A percentile compares a stretch with the other conserved stretches of the same genome.
Conservation (phyloP, 1,140 invertebrate species). For the Leptoteleia sp. region DNA sequence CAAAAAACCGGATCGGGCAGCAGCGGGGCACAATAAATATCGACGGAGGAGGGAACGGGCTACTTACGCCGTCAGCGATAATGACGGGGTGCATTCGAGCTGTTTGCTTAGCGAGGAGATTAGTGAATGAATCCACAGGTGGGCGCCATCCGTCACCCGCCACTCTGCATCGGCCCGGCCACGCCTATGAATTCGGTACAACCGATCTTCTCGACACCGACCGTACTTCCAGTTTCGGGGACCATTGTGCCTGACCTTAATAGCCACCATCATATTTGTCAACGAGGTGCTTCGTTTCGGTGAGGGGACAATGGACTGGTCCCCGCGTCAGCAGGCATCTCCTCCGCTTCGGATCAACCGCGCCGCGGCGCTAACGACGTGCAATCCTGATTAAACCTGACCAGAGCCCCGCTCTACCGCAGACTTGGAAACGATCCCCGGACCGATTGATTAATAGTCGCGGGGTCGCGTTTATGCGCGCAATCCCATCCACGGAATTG, state of each 20-base stretch:
- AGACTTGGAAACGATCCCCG: conserved; percentile 40
- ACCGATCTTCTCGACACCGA: conserved; percentile 23
- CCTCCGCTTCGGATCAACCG: neutral
- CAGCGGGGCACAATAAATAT: conserved; percentile 74
- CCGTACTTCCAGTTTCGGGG: conserved; percentile 28
- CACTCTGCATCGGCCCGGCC: conserved; percentile 56
- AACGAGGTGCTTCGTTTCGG: neutral
- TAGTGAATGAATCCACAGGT: conserved; percentile 82
- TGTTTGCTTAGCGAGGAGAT: conserved; percentile 82
- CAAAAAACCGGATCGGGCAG: conserved; percentile 62
- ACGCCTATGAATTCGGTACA: conserved; percentile 69
- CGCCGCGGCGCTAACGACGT: neutral
- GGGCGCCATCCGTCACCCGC: conserved; percentile 80
- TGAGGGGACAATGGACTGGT: neutral
- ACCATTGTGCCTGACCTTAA: conserved; percentile 3
- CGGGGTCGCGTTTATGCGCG: conserved; percentile 25
- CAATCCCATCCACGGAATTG: conserved; percentile 23
- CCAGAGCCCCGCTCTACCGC: conserved; percentile 38
- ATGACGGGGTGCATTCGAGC: conserved; percentile 78
- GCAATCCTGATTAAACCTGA: conserved; percentile 19
- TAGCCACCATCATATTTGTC: conserved; percentile 14
- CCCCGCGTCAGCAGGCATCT: too few relatives aligned
- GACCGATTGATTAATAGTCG: conserved; percentile 49
- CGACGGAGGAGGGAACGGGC: conserved; percentile 73
- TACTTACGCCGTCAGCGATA: conserved; percentile 81